Conservation (phyloP, 2,797 vertebrate genomes). For the Sciaenops ocellatus region DNA sequence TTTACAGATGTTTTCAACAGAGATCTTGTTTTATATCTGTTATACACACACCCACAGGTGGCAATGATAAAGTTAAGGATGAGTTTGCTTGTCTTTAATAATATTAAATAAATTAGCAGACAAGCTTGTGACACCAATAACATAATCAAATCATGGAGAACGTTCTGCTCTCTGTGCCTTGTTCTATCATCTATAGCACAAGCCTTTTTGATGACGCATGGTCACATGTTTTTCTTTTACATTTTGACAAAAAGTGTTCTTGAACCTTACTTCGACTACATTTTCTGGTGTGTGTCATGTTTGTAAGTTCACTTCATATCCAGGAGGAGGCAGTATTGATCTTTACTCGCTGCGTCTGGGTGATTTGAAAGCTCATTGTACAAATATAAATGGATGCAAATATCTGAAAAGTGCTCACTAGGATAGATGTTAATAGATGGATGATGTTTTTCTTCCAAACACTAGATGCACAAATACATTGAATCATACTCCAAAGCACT, state of each 20-base stretch:
- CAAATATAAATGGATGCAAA: constrained; percentile 17
- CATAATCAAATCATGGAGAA: constrained; percentile 65
- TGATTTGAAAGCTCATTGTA: background rate
- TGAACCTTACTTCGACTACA: too few species aligned
- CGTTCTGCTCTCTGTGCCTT: background rate
- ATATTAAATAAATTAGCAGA: constrained; percentile 40
- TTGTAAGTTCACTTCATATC: constrained; percentile 27
- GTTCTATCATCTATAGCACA: background rate
- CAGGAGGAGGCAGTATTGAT: constrained; percentile 68
- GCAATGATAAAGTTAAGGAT: constrained; percentile 2
- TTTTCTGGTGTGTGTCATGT: background rate
- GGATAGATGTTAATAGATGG: background rate
- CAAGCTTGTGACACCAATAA: constrained; percentile 72
- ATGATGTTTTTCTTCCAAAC: background rate
- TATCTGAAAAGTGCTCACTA: background rate
- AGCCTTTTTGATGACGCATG: background rate
- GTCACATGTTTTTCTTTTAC: background rate
- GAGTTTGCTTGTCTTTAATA: constrained; percentile 18
- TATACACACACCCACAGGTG: background rate
- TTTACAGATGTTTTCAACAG: background rate
- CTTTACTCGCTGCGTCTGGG: constrained; percentile 8
- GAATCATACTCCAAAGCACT: background rate
- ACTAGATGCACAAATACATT: background rate
- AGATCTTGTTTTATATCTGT: background rate
- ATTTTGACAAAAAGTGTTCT: background rate